A percentile compares a stretch with the other conserved stretches of the same genome.
Conservation (phyloP, 2,888 invertebrate genomes). For the Cheilosia variabilis region DNA sequence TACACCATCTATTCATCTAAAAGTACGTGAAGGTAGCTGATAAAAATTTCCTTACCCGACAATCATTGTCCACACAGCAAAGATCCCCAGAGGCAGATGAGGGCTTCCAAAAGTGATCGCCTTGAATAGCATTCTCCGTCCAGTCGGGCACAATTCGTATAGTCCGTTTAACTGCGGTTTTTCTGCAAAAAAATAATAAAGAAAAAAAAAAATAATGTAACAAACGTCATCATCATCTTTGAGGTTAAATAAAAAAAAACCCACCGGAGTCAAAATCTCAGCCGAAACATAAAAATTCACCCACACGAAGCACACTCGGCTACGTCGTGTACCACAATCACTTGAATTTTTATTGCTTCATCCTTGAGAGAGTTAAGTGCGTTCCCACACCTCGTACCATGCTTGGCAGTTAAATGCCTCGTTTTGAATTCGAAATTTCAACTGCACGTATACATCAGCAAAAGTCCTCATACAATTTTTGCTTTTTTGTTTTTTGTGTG, state of each 20-base stretch:
- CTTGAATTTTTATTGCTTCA: conserved; percentile 46
- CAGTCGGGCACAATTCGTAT: conserved; percentile 94
- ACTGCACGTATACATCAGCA: conserved; percentile 1
- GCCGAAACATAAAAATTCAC: conserved; percentile 8
- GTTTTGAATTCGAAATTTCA: conserved; percentile 18
- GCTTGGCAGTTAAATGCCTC: conserved; percentile 9
- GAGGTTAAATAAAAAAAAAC: background rate
- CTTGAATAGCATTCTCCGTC: conserved; percentile 93
- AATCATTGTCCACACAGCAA: conserved; percentile 96
- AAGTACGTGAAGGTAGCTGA: background rate
- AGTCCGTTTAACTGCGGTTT: conserved; percentile 84
- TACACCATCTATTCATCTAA: too few species aligned
- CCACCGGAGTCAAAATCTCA: conserved; percentile 7
- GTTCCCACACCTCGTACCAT: background rate
- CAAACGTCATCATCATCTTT: background rate
- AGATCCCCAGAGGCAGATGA: conserved; percentile 96
- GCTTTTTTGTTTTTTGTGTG: background rate
- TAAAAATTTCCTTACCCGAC: conserved; percentile 87
- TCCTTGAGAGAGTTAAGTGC: conserved; percentile 3
- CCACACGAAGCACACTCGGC: background rate
- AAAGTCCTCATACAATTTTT: background rate
- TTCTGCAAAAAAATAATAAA: conserved; percentile 82
- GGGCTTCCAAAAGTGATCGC: conserved; percentile 96
- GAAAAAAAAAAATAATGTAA: conserved; percentile 7
- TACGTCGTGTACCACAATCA: conserved; percentile 12